Evolutionary conservation across 2,888 invertebrate species (phyloP), one percentile per base, ranked within the genome.

Genomic region (Folsomia candida): DNA sequence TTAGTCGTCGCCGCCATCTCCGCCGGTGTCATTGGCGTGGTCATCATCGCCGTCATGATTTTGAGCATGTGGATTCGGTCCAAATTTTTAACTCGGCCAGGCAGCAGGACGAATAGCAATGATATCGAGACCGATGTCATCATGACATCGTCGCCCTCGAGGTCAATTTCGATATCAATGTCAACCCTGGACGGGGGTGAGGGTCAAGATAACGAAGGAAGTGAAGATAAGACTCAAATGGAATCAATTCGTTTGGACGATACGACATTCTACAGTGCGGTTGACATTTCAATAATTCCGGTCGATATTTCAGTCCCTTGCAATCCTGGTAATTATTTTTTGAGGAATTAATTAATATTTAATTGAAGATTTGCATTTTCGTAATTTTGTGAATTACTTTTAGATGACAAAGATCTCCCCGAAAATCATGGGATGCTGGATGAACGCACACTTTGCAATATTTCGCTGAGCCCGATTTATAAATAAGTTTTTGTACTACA

Each of bases 41-140:
- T 71, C 14, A 60, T 74, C 14, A 75, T 73, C 24, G 68, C 68
- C 25, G 67, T 73, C n/a, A 73, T 76, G 20, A 63, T 75, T 18
- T 58, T 76, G 18, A 71, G 73, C 14, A 71, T 76, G 63, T 76
- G 76, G 76, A 73, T 76, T 63, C 65, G 71, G 37, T 73, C 75
- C 51, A 73, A 69, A 71, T 58, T 75, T 3, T 20, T 22, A 20
- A 4, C 11, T 14, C 11, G 22, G 4, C 11, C 11, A 14, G 20
- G 22, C 4, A 14, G 11, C 6, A 22, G n/a, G 20, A 47, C 9
- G 47, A 18, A 47, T 18, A 47, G 9, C 9, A 47, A 11, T 47
- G 47, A 47, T 18, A 18, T 9, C 9, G 47, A 47, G 9, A 47
- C 47, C 9, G 47, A 47, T 11, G 9, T 47, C 47, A 47, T 47